Evolutionary conservation across 2,113 vertebrate genomes (phyloP).

Genomic region (Lasiurus cinereus): DNA sequence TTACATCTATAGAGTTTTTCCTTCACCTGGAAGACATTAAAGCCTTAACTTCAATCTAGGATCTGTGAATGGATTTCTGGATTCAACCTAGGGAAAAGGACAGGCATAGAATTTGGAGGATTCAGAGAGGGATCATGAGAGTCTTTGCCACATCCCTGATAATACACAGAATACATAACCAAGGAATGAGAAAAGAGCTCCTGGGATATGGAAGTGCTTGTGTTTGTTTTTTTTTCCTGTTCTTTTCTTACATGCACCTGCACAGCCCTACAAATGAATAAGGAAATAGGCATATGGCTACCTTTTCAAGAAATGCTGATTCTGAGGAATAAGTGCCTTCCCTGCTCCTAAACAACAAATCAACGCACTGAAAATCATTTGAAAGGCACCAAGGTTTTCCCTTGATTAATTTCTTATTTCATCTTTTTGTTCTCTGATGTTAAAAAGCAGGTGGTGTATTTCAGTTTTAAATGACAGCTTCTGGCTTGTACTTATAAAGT

Average conservation of each 20-base stretch:
- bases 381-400: constrained; percentile 44
- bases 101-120: constrained; percentile 11
- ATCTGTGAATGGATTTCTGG: constrained; percentile 38
- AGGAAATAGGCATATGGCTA: constrained; percentile 18
- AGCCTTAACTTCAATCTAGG: constrained; percentile 40
- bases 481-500: constrained; percentile 18
- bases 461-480: constrained; percentile 43
- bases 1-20: background rate
- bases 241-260: background rate
- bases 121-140: background rate
- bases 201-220: background rate
- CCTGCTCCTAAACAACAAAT: background rate
- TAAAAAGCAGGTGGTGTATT: constrained; percentile 43
- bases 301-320: constrained; percentile 66
- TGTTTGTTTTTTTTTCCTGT: background rate
- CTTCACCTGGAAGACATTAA: background rate
- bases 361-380: constrained; percentile 39
- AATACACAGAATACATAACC: background rate
- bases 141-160: background rate
- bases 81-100: background rate
- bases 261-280: constrained; percentile 18
- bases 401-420: constrained; percentile 61
- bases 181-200: background rate
- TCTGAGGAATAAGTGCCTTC: background rate
- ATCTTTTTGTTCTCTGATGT: constrained; percentile 24